phyloP scores from a whole-genome alignment of 2,113 vertebrate species.

The Cercopithecus mona region DNA sequence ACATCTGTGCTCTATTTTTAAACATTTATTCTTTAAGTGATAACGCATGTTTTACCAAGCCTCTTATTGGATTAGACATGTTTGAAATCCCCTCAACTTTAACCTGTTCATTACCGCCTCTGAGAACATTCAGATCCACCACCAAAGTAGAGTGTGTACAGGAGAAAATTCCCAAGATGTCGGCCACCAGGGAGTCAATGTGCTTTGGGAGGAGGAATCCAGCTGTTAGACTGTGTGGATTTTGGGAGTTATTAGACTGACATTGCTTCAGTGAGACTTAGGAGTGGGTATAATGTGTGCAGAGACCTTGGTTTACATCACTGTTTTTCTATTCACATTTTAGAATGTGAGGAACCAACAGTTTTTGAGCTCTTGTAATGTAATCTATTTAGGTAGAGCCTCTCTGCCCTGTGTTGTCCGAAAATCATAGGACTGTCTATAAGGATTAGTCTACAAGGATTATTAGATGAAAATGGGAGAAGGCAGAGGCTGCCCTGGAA shows the following conservation, averaged over 20 bases:
- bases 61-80: conserved; percentile 81
- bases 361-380: neutral
- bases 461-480: neutral
- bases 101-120: conserved; percentile 73
- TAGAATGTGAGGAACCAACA: neutral
- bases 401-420: neutral
- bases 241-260: neutral
- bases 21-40: conserved; percentile 79
- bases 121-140: neutral
- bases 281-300: neutral
- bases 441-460: conserved; percentile 9
- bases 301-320: neutral
- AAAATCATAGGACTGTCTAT: neutral
- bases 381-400: neutral
- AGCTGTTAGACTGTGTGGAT: neutral
- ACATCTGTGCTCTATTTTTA: conserved; percentile 73
- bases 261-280: neutral
- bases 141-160: neutral
- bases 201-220: neutral
- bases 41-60: conserved; percentile 79
- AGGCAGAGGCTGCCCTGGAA: neutral
- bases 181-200: neutral
- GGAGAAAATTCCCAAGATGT: neutral
- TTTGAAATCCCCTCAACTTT: conserved; percentile 73
- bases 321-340: neutral